These are phyloP conservation scores for Neotoxoptera formosana DNA, from an alignment of 1,140 invertebrate genomes.

Conservation along the genomic window DNA sequence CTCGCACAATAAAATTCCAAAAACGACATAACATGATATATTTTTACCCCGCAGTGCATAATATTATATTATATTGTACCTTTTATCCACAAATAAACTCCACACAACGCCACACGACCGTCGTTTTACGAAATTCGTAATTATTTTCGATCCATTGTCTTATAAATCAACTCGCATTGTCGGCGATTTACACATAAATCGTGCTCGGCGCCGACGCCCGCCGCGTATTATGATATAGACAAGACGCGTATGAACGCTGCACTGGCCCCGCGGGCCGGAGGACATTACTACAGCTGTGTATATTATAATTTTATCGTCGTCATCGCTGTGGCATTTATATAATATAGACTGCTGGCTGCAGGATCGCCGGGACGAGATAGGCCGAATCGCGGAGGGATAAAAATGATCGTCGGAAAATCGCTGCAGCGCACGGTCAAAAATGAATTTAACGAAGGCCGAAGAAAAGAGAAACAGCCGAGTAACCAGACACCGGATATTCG, in stretches of 20 bases:
- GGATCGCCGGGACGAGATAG: background rate
- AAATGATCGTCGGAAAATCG: background rate
- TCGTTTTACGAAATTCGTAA: background rate
- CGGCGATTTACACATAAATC: background rate
- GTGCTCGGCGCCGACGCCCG: background rate
- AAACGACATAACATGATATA: background rate
- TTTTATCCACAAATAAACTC: background rate
- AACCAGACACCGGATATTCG: conserved; percentile 47
- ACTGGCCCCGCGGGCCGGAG: background rate
- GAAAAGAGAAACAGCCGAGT: conserved; percentile 19
- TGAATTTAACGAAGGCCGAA: background rate
- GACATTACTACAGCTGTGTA: background rate
- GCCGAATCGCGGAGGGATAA: background rate
- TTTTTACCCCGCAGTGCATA: background rate
- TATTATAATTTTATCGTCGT: background rate
- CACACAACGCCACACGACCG: background rate
- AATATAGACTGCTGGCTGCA: too few species aligned
- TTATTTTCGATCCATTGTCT: background rate
- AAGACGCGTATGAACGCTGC: background rate
- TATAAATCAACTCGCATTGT: background rate
- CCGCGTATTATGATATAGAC: background rate
- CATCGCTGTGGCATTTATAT: background rate
- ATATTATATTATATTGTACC: too few species aligned
- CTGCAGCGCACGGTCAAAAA: background rate
- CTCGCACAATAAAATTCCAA: background rate